Conservation (phyloP, 2,113 vertebrate species). For the Petroica traversi region DNA sequence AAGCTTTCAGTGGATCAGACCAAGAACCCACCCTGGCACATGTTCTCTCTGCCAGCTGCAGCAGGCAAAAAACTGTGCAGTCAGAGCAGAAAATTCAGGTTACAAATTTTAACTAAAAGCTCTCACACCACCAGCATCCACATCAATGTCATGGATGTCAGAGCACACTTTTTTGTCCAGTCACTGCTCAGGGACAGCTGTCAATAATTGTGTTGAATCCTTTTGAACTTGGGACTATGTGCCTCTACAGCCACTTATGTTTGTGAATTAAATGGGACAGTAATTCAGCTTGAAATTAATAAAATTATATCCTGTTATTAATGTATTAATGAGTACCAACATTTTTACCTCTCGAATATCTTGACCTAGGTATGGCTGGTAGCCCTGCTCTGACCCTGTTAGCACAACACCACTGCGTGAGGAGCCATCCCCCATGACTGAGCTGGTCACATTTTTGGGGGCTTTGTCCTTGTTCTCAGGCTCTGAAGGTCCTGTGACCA, state of each 20-base stretch:
- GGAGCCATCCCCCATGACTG: neutral
- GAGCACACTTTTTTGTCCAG: too few relatives aligned
- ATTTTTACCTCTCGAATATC: neutral
- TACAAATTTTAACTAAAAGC: neutral
- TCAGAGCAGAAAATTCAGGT: neutral
- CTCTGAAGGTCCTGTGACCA: neutral
- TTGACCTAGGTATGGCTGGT: neutral
- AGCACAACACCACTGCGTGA: rapidly evolving
- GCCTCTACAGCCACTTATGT: neutral
- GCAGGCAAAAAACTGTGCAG: neutral
- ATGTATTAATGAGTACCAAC: neutral
- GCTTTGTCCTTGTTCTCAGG: neutral
- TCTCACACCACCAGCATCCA: neutral
- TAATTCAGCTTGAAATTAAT: neutral
- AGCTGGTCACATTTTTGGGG: rapidly evolving
- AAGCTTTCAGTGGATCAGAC: neutral
- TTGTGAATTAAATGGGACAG: neutral
- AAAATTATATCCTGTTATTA: neutral
- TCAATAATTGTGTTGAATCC: neutral
- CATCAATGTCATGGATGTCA: neutral
- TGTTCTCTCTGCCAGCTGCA: neutral
- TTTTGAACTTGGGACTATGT: neutral
- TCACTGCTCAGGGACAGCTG: neutral
- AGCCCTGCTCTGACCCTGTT: neutral
- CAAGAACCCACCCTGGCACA: neutral